Conservation (phyloP, 2,113 vertebrate genomes). For the Pantherophis guttatus region DNA sequence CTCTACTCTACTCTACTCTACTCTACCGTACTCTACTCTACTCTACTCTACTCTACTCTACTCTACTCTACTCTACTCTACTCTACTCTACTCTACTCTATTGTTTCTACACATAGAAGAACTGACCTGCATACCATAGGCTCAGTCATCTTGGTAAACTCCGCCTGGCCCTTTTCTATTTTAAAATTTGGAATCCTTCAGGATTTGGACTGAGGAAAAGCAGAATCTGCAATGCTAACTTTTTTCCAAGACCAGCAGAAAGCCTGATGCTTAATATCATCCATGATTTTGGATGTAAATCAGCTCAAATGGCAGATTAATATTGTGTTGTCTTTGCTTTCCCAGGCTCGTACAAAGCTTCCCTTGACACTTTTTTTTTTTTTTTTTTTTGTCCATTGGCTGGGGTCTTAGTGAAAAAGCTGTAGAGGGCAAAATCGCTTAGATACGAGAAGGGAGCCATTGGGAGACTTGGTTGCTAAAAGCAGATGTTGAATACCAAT, state of each 20-base stretch:
- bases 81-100: too few relatives aligned
- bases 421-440: conserved; percentile 44
- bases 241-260: conserved; percentile 29
- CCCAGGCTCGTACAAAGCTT: conserved; percentile 45
- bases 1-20: too few relatives aligned
- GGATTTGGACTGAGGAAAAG: conserved; percentile 35
- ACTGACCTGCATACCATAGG: not conserved
- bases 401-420: conserved; percentile 41
- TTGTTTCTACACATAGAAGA: not conserved
- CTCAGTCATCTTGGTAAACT: not conserved
- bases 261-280: conserved; percentile 14
- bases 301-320: conserved; percentile 36
- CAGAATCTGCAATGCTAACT: conserved; percentile 36
- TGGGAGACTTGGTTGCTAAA: conserved; percentile 34
- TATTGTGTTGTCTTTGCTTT: conserved; percentile 50
- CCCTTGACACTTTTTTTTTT: conserved; percentile 28
- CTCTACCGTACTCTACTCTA: not conserved
- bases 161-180: not conserved
- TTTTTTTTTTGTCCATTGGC: not conserved
- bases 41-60: too few relatives aligned
- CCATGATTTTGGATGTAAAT: conserved; percentile 21
- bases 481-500: conserved; percentile 47
- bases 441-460: conserved; percentile 50
- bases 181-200: conserved; percentile 12
- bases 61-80: too few relatives aligned